These are phyloP conservation scores for Maconellicoccus hirsutus DNA, from an alignment of 1,140 invertebrate species.

Conservation along the genomic window DNA sequence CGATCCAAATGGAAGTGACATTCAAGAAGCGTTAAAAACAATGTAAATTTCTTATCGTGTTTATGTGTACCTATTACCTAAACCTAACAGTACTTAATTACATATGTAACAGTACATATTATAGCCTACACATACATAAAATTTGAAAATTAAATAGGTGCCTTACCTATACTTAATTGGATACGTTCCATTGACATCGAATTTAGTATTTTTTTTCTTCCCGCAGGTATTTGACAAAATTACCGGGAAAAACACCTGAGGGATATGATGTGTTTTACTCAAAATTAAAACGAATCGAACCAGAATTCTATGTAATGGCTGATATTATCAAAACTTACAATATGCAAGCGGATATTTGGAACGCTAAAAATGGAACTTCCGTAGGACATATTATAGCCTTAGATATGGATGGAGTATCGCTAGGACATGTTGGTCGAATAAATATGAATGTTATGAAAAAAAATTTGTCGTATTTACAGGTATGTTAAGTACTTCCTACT, in stretches of 20 bases:
- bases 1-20: constrained; percentile 23
- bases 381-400: constrained; percentile 21
- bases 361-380: constrained; percentile 23
- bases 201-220: background rate
- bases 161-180: too few relatives aligned
- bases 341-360: constrained; percentile 23
- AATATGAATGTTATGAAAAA: constrained; percentile 24
- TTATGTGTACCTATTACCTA: background rate
- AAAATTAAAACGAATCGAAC: background rate
- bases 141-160: too few relatives aligned
- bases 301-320: constrained; percentile 21
- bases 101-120: too few relatives aligned
- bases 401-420: constrained; percentile 23
- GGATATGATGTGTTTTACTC: background rate
- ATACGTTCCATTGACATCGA: background rate
- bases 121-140: too few relatives aligned
- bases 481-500: constrained; percentile 25
- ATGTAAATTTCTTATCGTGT: constrained; percentile 14
- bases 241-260: background rate
- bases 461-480: constrained; percentile 24
- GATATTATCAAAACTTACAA: constrained; percentile 23
- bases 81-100: too few relatives aligned
- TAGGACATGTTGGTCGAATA: constrained; percentile 20
- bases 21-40: constrained; percentile 20
- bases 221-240: constrained; percentile 6